Conservation (phyloP, 1,140 invertebrate genomes). For the Gonioctena quinquepunctata region DNA sequence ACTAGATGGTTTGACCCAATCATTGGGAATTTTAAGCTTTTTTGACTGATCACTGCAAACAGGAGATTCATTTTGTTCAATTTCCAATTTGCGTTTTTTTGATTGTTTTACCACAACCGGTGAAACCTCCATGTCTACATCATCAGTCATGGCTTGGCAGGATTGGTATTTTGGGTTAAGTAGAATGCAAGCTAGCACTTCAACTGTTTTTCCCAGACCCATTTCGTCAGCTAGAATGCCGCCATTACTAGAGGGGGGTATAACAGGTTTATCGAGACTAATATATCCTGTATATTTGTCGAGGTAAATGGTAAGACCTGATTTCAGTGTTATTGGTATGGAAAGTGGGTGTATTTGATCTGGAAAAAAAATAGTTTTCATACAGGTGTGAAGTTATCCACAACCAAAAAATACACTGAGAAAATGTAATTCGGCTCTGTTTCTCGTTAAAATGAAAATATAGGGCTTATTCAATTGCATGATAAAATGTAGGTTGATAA, state of each 20-base stretch:
- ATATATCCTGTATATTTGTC: conserved; percentile 60
- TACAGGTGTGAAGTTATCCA: no score
- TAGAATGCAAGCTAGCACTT: conserved; percentile 72
- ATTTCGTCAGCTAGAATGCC: conserved; percentile 85
- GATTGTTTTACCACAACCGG: conserved; percentile 23
- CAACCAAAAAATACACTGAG: no score
- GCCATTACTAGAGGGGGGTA: conserved; percentile 59
- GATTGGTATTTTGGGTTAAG: conserved; percentile 57
- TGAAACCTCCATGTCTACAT: background rate
- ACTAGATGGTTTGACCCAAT: conserved; percentile 24
- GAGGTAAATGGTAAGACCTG: conserved; percentile 58
- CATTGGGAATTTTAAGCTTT: conserved; percentile 29
- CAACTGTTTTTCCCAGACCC: conserved; percentile 83
- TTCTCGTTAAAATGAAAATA: no score
- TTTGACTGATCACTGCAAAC: conserved; percentile 17
- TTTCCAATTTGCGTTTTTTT: conserved; percentile 23
- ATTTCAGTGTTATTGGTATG: conserved; percentile 49
- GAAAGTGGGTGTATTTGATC: conserved; percentile 53
- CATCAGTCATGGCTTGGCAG: background rate
- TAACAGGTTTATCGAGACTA: conserved; percentile 45
- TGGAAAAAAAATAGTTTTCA: no score
- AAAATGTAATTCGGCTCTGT: no score
- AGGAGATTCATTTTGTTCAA: conserved; percentile 3
- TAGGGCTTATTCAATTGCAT: no score
- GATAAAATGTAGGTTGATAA: no score